Percentiles rank a stretch among this genome's conserved stretches.
Evolutionary conservation across 1,140 invertebrate genomes (phyloP).

Genomic region (Tribolium madens): DNA sequence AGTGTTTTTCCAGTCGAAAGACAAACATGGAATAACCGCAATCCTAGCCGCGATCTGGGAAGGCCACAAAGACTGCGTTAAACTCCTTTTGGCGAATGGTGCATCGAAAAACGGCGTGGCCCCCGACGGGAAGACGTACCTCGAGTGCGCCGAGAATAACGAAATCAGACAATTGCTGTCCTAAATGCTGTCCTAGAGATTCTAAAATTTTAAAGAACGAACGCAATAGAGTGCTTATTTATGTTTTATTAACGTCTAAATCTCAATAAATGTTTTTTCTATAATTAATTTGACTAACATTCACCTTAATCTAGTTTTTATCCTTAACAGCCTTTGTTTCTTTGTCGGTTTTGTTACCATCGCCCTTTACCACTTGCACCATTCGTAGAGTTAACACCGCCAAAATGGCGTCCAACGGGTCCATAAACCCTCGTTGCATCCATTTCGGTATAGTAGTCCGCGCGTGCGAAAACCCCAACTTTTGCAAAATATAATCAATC

Average conservation of each 20-base stretch:
- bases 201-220: constrained; percentile 35
- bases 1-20: constrained; percentile 75
- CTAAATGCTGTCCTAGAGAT: constrained; percentile 39
- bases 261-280: constrained; percentile 22
- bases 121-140: constrained; percentile 87
- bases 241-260: constrained; percentile 39
- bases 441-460: constrained; percentile 98
- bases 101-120: constrained; percentile 86
- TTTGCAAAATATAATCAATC: constrained; percentile 97
- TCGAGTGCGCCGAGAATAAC: constrained; percentile 91
- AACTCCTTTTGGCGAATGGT: constrained; percentile 88
- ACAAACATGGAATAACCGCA: constrained; percentile 94
- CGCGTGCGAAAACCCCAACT: constrained; percentile 96
- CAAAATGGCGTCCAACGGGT: constrained; percentile 91
- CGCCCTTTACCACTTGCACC: constrained; percentile 67
- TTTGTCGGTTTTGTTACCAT: constrained; percentile 59
- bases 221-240: constrained; percentile 44
- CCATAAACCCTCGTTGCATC: constrained; percentile 97
- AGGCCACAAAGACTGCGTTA: constrained; percentile 92
- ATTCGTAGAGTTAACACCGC: constrained; percentile 79
- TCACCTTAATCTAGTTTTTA: constrained; percentile 45
- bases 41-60: constrained; percentile 96
- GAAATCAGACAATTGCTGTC: constrained; percentile 86
- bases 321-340: constrained; percentile 49
- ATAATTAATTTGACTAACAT: constrained; percentile 33